Percentiles rank a stretch among this genome's conserved stretches.
Evolutionary conservation across 92 coral and sea anemone genomes (phyloP).

Genomic region (Phenganax stokvisi): DNA sequence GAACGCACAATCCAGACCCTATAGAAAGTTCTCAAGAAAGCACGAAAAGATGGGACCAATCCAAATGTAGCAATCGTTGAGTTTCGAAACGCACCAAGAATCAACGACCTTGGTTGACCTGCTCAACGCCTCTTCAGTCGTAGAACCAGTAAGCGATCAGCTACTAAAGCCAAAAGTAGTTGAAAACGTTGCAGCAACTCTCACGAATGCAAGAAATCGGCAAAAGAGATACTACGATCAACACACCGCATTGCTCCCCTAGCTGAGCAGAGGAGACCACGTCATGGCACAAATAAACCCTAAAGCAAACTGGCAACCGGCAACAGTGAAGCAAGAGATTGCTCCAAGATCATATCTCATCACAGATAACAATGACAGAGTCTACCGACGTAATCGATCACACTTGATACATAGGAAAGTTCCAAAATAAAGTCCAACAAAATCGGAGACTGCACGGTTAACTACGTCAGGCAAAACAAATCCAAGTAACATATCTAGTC

Average conservation of each 20-base stretch:
- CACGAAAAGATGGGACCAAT: no score
- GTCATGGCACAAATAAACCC: conserved; percentile 3
- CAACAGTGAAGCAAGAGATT: background rate
- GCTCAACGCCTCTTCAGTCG: no score
- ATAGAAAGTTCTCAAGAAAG: no score
- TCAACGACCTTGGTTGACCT: no score
- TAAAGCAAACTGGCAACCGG: conserved; percentile 5
- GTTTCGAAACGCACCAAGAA: no score
- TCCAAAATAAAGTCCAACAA: background rate
- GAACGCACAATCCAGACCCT: no score
- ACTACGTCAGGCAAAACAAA: background rate
- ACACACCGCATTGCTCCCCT: background rate
- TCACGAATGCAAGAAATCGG: no score
- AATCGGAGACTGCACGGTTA: background rate
- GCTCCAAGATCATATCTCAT: conserved; percentile 4
- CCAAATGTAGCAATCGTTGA: no score
- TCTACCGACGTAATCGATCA: conserved; percentile 1
- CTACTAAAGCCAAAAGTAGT: no score
- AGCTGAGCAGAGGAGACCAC: conserved; percentile 11
- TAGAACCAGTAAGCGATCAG: no score
- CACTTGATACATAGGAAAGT: background rate
- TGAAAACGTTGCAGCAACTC: no score
- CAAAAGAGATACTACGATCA: background rate
- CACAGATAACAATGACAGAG: conserved; percentile 12
- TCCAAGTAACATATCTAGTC: background rate